phyloP scores from a whole-genome alignment of 2,113 vertebrate species.

The Neomonachus schauinslandi region DNA sequence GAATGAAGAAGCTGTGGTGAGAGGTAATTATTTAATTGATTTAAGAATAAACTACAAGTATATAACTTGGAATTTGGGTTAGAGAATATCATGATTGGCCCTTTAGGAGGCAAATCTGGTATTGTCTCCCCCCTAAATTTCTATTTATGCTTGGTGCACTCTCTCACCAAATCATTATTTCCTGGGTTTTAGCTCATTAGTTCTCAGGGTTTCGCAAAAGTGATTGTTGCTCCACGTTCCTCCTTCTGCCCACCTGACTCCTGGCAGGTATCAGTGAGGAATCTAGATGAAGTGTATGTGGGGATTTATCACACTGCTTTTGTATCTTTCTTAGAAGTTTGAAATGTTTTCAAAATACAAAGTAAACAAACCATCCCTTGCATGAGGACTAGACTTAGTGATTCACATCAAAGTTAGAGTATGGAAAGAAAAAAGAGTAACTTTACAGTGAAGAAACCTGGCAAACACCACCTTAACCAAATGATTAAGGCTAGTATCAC shows the following conservation, averaged over 20 bases:
- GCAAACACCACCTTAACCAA: neutral
- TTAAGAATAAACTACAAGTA: neutral
- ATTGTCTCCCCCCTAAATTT: neutral
- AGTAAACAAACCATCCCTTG: neutral
- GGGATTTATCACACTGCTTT: neutral
- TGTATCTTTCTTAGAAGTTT: neutral
- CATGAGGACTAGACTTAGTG: neutral
- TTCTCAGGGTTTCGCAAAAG: neutral
- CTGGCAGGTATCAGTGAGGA: neutral
- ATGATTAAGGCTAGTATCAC: neutral
- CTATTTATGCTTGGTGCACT: neutral
- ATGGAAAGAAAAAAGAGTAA: neutral
- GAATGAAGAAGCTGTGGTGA: neutral
- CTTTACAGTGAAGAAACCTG: neutral
- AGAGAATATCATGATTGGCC: neutral
- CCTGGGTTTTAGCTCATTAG: neutral
- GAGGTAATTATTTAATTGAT: neutral
- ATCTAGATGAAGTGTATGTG: neutral
- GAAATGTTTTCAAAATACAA: slow-evolving; percentile 4
- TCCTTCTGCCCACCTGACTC: neutral
- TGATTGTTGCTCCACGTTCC: neutral
- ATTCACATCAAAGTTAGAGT: slow-evolving; percentile 2
- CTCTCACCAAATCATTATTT: neutral
- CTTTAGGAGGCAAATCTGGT: neutral
- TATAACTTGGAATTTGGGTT: neutral